A percentile compares a stretch with the other conserved stretches of the same genome.
These are phyloP conservation scores for Hetaerina americana DNA, from an alignment of 1,140 invertebrate genomes.

Conservation along the genomic window DNA sequence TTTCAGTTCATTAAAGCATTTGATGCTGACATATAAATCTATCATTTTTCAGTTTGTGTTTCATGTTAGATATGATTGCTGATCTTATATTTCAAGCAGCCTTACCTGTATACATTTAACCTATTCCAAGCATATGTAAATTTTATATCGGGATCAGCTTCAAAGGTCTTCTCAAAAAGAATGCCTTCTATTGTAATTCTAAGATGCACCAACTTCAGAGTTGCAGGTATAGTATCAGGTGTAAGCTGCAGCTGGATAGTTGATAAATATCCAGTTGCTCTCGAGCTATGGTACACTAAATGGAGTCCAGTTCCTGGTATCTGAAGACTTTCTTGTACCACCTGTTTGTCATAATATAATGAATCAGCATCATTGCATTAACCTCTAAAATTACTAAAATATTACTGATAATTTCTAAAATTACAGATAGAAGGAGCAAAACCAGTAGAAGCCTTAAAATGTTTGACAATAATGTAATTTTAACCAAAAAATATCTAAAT, in stretches of 20 bases:
- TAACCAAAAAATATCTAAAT: slow-evolving; percentile 2
- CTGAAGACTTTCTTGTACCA: slow-evolving; percentile 84
- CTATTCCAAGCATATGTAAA: slow-evolving; percentile 95
- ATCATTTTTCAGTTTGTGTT: too few relatives aligned
- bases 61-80: too few relatives aligned
- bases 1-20: too few relatives aligned
- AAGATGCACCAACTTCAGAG: slow-evolving; percentile 74
- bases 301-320: slow-evolving; percentile 88
- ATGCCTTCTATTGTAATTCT: slow-evolving; percentile 89
- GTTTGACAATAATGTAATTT: neutral
- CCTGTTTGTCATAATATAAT: slow-evolving; percentile 35
- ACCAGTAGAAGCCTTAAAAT: too few relatives aligned
- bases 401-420: too few relatives aligned
- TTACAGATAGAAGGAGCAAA: too few relatives aligned
- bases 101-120: slow-evolving; percentile 71
- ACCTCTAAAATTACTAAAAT: too few relatives aligned
- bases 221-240: slow-evolving; percentile 64
- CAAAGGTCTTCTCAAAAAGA: slow-evolving; percentile 82
- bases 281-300: slow-evolving; percentile 88
- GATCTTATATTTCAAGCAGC: slow-evolving; percentile 5
- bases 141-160: slow-evolving; percentile 89
- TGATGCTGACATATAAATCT: too few relatives aligned
- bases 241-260: slow-evolving; percentile 90
- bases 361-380: too few relatives aligned
- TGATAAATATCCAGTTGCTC: slow-evolving; percentile 81